Evolutionary conservation across 1,140 invertebrate species (phyloP), one percentile per base, ranked within the genome.

Genomic region (Phymorhynchus buccinoides): DNA sequence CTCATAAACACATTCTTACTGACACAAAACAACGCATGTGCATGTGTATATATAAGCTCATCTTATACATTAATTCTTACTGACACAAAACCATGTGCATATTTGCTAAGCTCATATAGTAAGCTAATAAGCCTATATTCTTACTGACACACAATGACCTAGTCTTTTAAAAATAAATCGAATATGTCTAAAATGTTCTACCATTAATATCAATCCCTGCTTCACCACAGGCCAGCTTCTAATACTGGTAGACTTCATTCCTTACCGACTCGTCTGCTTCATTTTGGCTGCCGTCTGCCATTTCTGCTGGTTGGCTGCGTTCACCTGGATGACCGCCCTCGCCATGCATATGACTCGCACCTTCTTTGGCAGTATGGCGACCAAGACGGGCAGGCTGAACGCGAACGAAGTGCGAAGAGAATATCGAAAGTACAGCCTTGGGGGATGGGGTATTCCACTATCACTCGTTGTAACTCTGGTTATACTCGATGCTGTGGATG

Each of bases 301-400:
- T 91, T 98, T 97, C 95, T 96, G 97, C 93, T 97, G 97, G 93
- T 94, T 98, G 91, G 95, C 97, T 41, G 96, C 97, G 71, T 98
- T 98, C 95, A 97, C 97, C 93, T 98, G 97, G 97, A 96, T 98
- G 85, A 98, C 97, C 94, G 97, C 97, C 71, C 98, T 98, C 96
- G 97, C 97, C 32, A 66, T 90, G 7, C 91, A 94, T 83, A 86
- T 91, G 68, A 66, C 81, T 3, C 62, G 88, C 0, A 41, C 86
- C 27, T 68, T 85, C 12, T 30, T 56, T 32, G 48, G 62, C 4
- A 66, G 18, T 18, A 41, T 68, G 37, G 52, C 56, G 41, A 62
- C 81, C 56, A 71, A 42, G 35, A 37, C 39, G 62, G 62, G 56
- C 62, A 48, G 32, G 22, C 81, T 71, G 39, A 32, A 48, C n/a